A percentile compares a stretch with the other conserved stretches of the same genome.
Evolutionary conservation across 2,113 vertebrate species (phyloP).

Genomic region (Balaeniceps rex): DNA sequence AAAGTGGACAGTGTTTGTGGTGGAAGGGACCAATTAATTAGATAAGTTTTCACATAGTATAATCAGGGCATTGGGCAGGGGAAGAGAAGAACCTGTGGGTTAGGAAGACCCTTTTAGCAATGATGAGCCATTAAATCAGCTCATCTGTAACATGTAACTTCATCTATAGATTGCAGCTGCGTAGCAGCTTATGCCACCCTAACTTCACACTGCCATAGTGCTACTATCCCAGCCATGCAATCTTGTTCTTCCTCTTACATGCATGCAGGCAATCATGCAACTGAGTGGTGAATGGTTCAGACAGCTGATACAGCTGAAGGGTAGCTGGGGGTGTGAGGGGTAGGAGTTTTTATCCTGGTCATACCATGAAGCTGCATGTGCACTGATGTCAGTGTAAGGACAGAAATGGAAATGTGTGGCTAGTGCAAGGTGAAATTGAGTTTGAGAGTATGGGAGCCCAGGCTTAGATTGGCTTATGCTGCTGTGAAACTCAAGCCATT

Average conservation of each 20-base stretch:
- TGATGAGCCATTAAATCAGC: not conserved
- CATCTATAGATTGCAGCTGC: not conserved
- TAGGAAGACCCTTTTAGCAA: not conserved
- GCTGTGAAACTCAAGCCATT: not conserved
- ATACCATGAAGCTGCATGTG: not conserved
- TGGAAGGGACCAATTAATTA: not conserved
- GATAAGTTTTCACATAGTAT: not conserved
- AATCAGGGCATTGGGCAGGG: not conserved
- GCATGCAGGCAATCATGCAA: not conserved
- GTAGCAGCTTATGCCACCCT: not conserved
- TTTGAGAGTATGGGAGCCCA: not conserved
- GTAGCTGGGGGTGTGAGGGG: not conserved
- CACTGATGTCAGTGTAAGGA: not conserved
- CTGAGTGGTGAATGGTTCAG: not conserved
- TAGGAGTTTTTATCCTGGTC: not conserved
- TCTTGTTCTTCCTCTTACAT: not conserved
- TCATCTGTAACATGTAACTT: not conserved
- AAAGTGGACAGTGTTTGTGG: not conserved
- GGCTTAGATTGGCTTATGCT: not conserved
- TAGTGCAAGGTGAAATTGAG: not conserved
- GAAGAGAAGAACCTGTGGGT: not conserved
- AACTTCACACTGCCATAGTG: not conserved
- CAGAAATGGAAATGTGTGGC: not conserved
- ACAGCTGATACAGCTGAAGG: not conserved
- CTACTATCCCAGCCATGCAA: not conserved